Percentiles rank a stretch among this genome's conserved stretches.
Evolutionary conservation across 2,888 invertebrate genomes (phyloP).

Genomic region (Amiota mariae): DNA sequence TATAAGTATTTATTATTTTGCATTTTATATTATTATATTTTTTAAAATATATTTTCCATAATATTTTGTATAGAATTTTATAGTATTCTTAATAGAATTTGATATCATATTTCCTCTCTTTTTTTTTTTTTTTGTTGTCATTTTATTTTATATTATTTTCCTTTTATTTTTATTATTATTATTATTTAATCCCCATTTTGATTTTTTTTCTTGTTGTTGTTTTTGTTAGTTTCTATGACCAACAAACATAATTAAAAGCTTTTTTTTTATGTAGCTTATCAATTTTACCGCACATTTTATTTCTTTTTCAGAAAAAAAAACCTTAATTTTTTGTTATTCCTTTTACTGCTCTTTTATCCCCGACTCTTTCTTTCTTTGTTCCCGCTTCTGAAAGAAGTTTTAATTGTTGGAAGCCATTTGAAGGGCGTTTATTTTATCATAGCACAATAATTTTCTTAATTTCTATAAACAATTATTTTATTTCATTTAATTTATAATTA

Average conservation of each 20-base stretch:
- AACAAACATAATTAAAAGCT: slow-evolving; percentile 44
- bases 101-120: background rate
- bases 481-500: too few species aligned
- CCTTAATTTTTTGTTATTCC: background rate
- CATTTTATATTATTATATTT: too few species aligned
- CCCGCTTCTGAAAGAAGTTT: background rate
- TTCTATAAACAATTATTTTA: too few species aligned
- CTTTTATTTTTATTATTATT: too few species aligned
- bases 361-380: background rate
- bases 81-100: background rate
- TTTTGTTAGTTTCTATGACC: slow-evolving; percentile 34
- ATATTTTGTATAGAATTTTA: background rate
- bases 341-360: slow-evolving; percentile 3
- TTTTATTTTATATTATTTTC: background rate
- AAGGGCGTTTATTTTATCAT: slow-evolving; percentile 22
- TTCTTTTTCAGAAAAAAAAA: background rate
- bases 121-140: background rate
- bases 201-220: slow-evolving; percentile 24
- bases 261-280: slow-evolving; percentile 52
- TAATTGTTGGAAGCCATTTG: background rate
- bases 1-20: too few species aligned
- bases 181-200: background rate
- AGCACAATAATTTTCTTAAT: background rate
- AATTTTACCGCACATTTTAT: slow-evolving; percentile 23
- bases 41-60: background rate